Evolutionary conservation across 2,888 invertebrate genomes (phyloP).

Genomic region (Argynnis bischoffii): DNA sequence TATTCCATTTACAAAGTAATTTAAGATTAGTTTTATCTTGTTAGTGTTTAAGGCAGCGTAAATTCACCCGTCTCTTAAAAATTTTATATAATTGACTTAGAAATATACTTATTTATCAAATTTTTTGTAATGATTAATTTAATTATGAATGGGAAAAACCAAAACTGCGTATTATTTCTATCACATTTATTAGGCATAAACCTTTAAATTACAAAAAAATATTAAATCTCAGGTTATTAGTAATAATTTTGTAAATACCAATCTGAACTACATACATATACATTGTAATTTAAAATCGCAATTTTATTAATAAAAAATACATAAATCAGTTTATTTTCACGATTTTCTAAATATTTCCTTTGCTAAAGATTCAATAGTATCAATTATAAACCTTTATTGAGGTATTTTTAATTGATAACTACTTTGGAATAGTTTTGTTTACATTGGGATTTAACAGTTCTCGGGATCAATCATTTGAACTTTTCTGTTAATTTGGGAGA

Average conservation of each 20-base stretch:
- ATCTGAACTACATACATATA: no score
- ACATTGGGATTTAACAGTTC: no score
- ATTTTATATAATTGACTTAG: slow-evolving; percentile 82
- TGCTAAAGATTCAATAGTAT: no score
- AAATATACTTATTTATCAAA: slow-evolving; percentile 82
- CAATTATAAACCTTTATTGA: no score
- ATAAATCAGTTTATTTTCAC: no score
- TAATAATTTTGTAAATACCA: slow-evolving; percentile 8
- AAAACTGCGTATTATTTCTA: slow-evolving; percentile 55
- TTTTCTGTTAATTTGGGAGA: no score
- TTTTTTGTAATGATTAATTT: slow-evolving; percentile 76
- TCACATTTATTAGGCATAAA: slow-evolving; percentile 58
- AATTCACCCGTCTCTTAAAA: slow-evolving; percentile 81
- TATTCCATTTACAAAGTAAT: slow-evolving; percentile 81
- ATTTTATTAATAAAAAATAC: no score
- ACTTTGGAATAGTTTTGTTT: no score
- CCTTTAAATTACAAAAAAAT: slow-evolving; percentile 17
- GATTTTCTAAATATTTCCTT: no score
- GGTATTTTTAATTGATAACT: no score
- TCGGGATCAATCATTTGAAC: no score
- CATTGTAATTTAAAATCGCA: no score
- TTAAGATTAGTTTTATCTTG: slow-evolving; percentile 72
- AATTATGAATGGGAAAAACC: slow-evolving; percentile 75
- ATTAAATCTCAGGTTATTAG: slow-evolving; percentile 8
- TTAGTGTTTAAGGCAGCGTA: slow-evolving; percentile 75